Evolutionary conservation across 2,113 vertebrate species (phyloP), one percentile per base, ranked within the genome.

Genomic region (Platysternon megacephalum): DNA sequence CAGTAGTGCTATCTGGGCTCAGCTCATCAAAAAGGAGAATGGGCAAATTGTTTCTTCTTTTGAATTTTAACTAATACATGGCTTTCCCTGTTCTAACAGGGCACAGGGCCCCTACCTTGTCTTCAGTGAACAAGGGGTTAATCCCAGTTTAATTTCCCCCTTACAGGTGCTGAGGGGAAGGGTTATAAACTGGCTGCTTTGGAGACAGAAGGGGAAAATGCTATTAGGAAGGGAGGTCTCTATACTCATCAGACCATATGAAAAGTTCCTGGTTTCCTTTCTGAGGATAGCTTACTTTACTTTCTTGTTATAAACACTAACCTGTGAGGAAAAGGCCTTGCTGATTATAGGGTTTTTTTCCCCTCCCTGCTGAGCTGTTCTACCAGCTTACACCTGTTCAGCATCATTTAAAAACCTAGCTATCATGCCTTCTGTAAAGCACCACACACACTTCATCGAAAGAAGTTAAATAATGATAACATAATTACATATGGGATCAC

Each of bases 201-300:
- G 90, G 22, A 88, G 65, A 39, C 65, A 39, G 28, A 83, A 78
- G 49, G 22, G n/a, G 87, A 94, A 55, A 55, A 53, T 1, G 1
- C 28, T 48, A 93, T 91, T 52, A 78, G 91, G 74, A 86, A 93
- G 89, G 81, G 91, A 72, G 90, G 94, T 93, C 91, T 88, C 86
- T 84, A n/a, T 2, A 91, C 81, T 9, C 44, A 42, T 76, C 22
- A 82, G 93, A 92, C 94, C 79, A 91, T 56, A 52, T 89, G 91
- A 56, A 80, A 95, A 91, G 21, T n/a, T 49, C 89, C 92, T 88
- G 53, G 21, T 93, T 95, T 95, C n/a, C 16, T 68, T 85, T 90
- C 86, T 3, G 21, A 81, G 49, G 46, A 74, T 76, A 22, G 42
- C 87, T 58, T 44, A 39, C 74, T 79, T 95, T 94, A 72, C 79